phyloP scores from a whole-genome alignment of 2,113 vertebrate species.

The Arothron firmamentum region DNA sequence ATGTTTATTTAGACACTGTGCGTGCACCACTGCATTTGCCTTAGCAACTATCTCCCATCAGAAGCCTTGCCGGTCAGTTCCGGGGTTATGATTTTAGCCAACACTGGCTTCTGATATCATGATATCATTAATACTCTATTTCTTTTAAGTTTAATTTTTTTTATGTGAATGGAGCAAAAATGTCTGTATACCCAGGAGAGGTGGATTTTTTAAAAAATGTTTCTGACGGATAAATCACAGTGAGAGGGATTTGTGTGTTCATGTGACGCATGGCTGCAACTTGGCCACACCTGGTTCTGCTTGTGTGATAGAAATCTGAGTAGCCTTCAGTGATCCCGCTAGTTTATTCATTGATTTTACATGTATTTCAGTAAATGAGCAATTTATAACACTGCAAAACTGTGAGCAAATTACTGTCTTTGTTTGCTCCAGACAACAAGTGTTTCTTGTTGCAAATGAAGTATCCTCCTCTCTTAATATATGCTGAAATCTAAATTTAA shows the following conservation, averaged over 20 bases:
- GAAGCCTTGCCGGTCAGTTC: constrained; percentile 57
- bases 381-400: constrained; percentile 40
- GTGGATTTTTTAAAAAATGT: background rate
- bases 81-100: constrained; percentile 10
- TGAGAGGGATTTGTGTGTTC: constrained; percentile 3
- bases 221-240: constrained; percentile 5
- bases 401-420: constrained; percentile 44
- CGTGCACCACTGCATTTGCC: constrained; percentile 51
- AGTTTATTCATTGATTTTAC: constrained; percentile 6
- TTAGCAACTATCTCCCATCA: constrained; percentile 49
- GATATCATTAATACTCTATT: background rate
- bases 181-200: background rate
- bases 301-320: constrained; percentile 22
- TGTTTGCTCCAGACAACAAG: constrained; percentile 26
- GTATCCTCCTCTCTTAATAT: constrained; percentile 20
- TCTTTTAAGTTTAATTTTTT: background rate
- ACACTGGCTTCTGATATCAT: constrained; percentile 7
- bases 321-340: constrained; percentile 17
- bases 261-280: constrained; percentile 4
- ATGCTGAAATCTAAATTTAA: constrained; percentile 47
- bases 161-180: background rate
- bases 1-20: constrained; percentile 7
- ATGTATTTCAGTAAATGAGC: constrained; percentile 1
- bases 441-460: constrained; percentile 30
- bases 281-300: constrained; percentile 24